Percentiles rank a stretch among this genome's conserved stretches.
Evolutionary conservation across 2,113 vertebrate genomes (phyloP).

Genomic region (Oreocharis arfaki): DNA sequence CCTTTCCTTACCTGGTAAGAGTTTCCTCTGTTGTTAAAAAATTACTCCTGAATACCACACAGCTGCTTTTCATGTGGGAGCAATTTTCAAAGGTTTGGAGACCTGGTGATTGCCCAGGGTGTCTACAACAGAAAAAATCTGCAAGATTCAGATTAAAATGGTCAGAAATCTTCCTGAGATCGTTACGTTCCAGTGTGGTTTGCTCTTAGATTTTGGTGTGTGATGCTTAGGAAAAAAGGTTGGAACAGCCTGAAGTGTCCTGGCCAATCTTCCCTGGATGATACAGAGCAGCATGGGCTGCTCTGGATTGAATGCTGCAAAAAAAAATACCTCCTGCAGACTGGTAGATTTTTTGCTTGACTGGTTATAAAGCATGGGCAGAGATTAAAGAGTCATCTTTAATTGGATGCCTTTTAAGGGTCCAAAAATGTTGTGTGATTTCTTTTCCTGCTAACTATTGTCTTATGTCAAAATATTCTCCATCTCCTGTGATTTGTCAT

Average conservation of each 20-base stretch:
- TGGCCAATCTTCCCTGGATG: not conserved
- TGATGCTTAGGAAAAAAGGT: not conserved
- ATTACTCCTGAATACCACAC: not conserved
- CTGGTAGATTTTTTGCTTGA: not conserved
- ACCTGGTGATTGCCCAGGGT: not conserved
- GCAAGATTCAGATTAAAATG: not conserved
- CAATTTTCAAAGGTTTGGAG: not conserved
- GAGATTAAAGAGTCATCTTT: not conserved
- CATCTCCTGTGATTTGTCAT: conserved; percentile 39
- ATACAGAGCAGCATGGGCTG: not conserved
- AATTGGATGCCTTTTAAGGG: conserved; percentile 3
- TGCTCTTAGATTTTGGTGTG: not conserved
- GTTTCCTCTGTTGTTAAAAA: not conserved
- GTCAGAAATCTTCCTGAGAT: not conserved
- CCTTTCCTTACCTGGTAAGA: not conserved
- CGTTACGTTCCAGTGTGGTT: not conserved
- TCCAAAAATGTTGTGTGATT: not conserved
- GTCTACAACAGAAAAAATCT: not conserved
- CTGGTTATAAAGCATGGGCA: not conserved
- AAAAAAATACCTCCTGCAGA: not conserved
- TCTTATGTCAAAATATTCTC: conserved; percentile 2
- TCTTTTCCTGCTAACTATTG: not conserved
- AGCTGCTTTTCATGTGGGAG: not conserved
- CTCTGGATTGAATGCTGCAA: not conserved
- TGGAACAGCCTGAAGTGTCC: not conserved